Base-by-base conservation (phyloP, 2,797 vertebrate genomes). In the Anableps anableps region DNA sequence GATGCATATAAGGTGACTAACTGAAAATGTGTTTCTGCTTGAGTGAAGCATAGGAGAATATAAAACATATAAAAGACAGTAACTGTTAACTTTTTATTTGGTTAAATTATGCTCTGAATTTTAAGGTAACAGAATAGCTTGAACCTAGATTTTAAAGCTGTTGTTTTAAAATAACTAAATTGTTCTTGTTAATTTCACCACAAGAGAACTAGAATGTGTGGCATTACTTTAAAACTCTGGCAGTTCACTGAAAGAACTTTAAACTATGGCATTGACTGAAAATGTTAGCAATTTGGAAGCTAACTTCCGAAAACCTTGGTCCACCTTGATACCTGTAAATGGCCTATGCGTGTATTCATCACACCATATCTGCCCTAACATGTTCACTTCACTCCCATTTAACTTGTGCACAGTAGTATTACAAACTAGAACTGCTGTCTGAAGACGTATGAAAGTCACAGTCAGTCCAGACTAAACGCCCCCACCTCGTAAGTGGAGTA, bases 401-500 rank as follows among this genome's bases (percentile, higher is more conserved):
- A 66, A 81, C 79, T 77, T 47, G 31, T 17, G 75, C 71, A 82
- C 70, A 83, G 82, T 43, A 72, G 55, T 26, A 48, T 82, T 73
- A 1, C 78, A 68, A 80, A 88, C 83, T 84, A 66, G 76, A 85
- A 68, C 74, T 75, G 81, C 84, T 51, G 70, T 88, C 78, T 80
- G 26, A 80, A 77, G 68, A 82, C 81, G 70, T 74, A 80, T 85
- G 47, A 74, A 84, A 89, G 83, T 89, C 81, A 85, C 78, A 83
- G 84, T 81, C 85, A 88, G 88, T 90, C 86, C 80, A 83, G 83
- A 88, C 88, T 85, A 86, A 86, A 79, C 87, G 80, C 83, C 88
- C 81, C 77, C 79, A 87, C 76, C 74, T 87, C 89, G 87, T 88
- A 93, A 90, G 88, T 90, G 86, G 90, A 88, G 83, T 90, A 55